A percentile compares a stretch with the other conserved stretches of the same genome.
Conservation (phyloP, 2,888 invertebrate species). For the Cryptus viduatorius region DNA sequence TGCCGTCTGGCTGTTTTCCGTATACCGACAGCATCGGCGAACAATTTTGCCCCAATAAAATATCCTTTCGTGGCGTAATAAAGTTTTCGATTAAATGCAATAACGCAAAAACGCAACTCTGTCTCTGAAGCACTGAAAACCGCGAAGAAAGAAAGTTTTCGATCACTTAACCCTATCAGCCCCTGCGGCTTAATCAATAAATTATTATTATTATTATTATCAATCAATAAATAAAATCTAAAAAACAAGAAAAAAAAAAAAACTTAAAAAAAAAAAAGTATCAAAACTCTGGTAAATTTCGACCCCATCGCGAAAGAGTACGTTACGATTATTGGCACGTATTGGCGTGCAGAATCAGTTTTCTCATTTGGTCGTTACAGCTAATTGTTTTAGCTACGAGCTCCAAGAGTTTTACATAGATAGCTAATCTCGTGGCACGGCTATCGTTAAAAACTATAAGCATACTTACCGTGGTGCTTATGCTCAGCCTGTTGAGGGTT, state of each 20-base stretch:
- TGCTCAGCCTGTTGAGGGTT: conserved; percentile 9
- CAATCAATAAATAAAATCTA: no score
- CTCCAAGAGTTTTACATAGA: conserved; percentile 44
- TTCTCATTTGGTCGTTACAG: conserved; percentile 7
- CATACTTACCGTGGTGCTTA: conserved; percentile 7
- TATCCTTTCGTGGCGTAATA: conserved; percentile 40
- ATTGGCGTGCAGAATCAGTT: conserved; percentile 33
- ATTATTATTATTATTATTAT: no score
- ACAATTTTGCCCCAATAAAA: conserved; percentile 56
- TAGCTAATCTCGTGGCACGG: conserved; percentile 37
- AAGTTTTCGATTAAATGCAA: conserved; percentile 40
- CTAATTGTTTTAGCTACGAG: conserved; percentile 36
- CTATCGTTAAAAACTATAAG: conserved; percentile 31
- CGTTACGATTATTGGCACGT: background rate
- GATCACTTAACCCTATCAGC: background rate
- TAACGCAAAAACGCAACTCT: conserved; percentile 16
- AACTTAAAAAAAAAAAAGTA: no score
- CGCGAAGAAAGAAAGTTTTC: background rate
- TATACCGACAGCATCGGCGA: background rate
- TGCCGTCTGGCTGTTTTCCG: conserved; percentile 12
- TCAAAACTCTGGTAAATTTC: background rate
- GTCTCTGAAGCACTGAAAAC: background rate
- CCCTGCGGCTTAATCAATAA: background rate
- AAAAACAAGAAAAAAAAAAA: no score
- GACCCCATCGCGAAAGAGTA: background rate